These are phyloP conservation scores for Aphelenchoides bicaudatus DNA, from an alignment of 2,888 invertebrate species.

Conservation along the genomic window DNA sequence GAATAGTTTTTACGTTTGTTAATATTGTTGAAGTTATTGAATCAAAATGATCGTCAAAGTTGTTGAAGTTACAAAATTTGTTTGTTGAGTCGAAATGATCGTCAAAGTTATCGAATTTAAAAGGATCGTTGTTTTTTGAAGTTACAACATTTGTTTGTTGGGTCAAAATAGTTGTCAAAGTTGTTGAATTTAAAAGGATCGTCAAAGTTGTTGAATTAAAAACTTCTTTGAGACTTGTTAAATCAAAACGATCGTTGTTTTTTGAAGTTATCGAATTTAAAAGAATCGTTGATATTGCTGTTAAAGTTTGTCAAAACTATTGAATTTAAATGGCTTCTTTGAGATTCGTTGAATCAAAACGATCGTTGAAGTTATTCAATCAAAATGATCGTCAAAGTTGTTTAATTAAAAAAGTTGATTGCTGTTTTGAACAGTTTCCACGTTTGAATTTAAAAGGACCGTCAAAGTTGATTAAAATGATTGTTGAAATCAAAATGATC, in stretches of 20 bases:
- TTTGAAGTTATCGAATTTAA: constrained; percentile 1
- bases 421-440: too few species aligned
- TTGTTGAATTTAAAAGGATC: too few species aligned
- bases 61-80: not conserved
- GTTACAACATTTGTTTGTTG: not conserved
- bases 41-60: not conserved
- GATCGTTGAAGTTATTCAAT: too few species aligned
- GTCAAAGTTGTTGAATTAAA: not conserved
- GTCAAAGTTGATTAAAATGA: not conserved
- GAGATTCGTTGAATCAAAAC: too few species aligned
- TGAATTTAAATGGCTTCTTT: too few species aligned
- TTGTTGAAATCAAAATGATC: too few species aligned
- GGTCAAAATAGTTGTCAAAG: not conserved
- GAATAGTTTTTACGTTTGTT: too few species aligned
- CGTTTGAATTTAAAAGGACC: not conserved
- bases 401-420: not conserved
- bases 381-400: too few species aligned
- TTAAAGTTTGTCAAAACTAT: too few species aligned
- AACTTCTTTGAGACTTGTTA: too few species aligned
- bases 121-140: not conserved
- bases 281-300: not conserved
- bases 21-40: not conserved
- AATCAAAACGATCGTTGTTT: too few species aligned
- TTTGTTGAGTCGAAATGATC: not conserved
- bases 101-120: not conserved